Evolutionary conservation across 2,797 vertebrate genomes (phyloP), one percentile per base, ranked within the genome.

Genomic region (Lithobates sylvaticus): DNA sequence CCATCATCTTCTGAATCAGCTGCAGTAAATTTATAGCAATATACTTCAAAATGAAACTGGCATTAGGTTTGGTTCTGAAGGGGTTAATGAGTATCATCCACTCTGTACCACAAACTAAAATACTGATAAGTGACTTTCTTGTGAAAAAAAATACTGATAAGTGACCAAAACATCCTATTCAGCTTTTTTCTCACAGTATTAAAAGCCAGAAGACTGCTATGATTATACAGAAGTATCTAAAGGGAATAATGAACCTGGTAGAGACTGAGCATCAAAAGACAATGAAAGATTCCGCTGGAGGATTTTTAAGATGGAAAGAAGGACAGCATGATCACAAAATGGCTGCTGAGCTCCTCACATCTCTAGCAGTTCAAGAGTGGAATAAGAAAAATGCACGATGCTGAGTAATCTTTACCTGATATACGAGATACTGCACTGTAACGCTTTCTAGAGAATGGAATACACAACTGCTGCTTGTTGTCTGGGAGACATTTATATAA

Each of bases 311-410:
- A 73, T 72, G 70, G 18, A 74, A 65, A 70, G 23, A 39, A 71
- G 54, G 39, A 69, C 69, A 71, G 54, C 16, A 15, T 27, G 42
- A 44, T 81, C 84, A 50, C 71, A 81, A 81, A 64, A 61, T 76
- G 67, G 65, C 73, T 34, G 32, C 39, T 76, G 58, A 74, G 70
- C 29, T 73, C 39, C 8, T 73, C 50, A 79, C 58, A 74, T 73
- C 36, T 85, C 69, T 64, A 32, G 64, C 64, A 34, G 18, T 47
- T 68, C 2, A 29, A 68, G 68, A 68, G 42, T 70, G 27, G 44
- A 26, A 64, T 34, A 16, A 16, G 34, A n/a, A 70, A 26, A 23
- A 65, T 5, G 50, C 8, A 29, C 12, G 2, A 67, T 67, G 26
- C 65, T 29, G n/a, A 29, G 65, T 29, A 26, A 67, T 29, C 26